Percentiles rank a stretch among this genome's conserved stretches.
phyloP scores from a whole-genome alignment of 2,888 invertebrate species.

The Cryptophagus acutangulus region DNA sequence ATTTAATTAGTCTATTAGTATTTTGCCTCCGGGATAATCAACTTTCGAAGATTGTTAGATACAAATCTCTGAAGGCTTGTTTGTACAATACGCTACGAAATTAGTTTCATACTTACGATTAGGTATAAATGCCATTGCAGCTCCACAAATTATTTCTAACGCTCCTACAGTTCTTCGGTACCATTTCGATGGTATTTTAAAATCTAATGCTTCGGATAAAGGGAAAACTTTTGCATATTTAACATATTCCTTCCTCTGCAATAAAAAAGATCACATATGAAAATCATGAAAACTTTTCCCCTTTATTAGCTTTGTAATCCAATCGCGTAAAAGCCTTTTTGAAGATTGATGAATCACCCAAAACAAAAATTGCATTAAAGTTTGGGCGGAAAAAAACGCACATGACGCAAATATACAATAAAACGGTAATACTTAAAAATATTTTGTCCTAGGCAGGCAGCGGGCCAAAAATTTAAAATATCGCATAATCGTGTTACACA shows the following conservation, averaged over 20 bases:
- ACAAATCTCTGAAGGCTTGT: too few relatives aligned
- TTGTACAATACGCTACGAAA: neutral
- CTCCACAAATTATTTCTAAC: conserved; percentile 78
- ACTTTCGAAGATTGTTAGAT: too few relatives aligned
- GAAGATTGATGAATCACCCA: conserved; percentile 91
- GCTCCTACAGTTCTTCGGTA: conserved; percentile 80
- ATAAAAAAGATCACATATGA: conserved; percentile 38
- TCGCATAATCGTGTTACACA: conserved; percentile 36
- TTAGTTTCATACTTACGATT: conserved; percentile 61
- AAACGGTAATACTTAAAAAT: conserved; percentile 7
- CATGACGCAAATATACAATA: conserved; percentile 12
- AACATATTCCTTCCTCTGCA: conserved; percentile 90
- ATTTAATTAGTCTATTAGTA: too few relatives aligned
- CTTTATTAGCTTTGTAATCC: too few relatives aligned
- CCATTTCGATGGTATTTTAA: conserved; percentile 90
- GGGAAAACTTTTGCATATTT: conserved; percentile 95
- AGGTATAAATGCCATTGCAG: conserved; percentile 76
- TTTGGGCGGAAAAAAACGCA: too few relatives aligned
- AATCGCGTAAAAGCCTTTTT: too few relatives aligned
- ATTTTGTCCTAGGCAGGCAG: conserved; percentile 41
- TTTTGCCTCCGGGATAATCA: too few relatives aligned
- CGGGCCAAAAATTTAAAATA: conserved; percentile 40
- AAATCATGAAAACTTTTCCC: neutral
- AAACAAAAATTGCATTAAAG: too few relatives aligned
- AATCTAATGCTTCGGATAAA: conserved; percentile 69